Conservation (phyloP, 2,797 vertebrate species). For the Oryzias dopingdopingensis region DNA sequence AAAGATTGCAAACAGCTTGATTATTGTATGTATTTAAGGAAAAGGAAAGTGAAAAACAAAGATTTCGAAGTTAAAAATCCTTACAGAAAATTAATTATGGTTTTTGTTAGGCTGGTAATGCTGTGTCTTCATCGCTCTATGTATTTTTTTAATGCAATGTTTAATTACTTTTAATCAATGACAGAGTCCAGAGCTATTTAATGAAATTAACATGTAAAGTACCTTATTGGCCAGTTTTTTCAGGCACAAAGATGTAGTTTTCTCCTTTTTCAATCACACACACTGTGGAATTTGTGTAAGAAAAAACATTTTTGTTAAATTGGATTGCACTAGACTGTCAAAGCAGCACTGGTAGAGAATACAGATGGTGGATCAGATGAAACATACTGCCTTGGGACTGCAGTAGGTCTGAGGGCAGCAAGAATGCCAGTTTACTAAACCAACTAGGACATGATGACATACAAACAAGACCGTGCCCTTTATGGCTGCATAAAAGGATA, state of each 20-base stretch:
- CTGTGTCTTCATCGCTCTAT: too few relatives aligned
- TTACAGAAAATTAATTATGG: background rate
- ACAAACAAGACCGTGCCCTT: constrained; percentile 3
- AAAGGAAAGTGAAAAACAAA: background rate
- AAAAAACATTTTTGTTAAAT: background rate
- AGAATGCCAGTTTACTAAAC: constrained; percentile 27
- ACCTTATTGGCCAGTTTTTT: background rate
- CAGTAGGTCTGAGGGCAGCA: constrained; percentile 1
- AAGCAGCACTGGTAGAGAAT: background rate
- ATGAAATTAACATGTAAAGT: too few relatives aligned
- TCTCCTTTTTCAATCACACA: background rate
- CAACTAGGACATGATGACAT: constrained; percentile 18
- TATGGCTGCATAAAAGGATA: background rate
- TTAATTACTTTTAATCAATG: too few relatives aligned
- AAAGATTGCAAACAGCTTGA: background rate
- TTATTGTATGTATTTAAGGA: background rate
- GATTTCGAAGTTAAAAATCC: background rate
- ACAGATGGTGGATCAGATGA: background rate
- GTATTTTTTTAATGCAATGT: too few relatives aligned
- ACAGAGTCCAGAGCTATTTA: too few relatives aligned
- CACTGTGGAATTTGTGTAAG: background rate
- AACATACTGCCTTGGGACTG: constrained; percentile 1
- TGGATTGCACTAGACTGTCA: background rate
- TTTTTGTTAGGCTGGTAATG: background rate
- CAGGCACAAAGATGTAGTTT: background rate